Evolutionary conservation across 37 sponge, comb jelly and placozoan genomes (phyloP).

Genomic region (Ianthella basta): DNA sequence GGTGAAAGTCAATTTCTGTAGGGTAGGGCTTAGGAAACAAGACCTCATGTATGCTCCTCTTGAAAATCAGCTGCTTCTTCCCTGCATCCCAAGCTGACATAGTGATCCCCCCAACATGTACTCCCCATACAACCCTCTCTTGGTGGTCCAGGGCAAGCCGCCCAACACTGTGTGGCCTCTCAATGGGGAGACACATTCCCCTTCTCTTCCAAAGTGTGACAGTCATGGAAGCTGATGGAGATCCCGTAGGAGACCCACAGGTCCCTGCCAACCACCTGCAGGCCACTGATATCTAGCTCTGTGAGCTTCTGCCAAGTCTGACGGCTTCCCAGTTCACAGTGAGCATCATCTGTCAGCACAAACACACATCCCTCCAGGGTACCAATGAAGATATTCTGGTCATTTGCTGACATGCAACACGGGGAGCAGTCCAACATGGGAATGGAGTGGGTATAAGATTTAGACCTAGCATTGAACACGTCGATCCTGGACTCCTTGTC

Average conservation of each 20-base stretch:
- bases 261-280: neutral
- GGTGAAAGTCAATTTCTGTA: neutral
- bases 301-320: constrained; percentile 24
- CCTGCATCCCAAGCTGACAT: neutral
- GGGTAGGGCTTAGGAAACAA: neutral
- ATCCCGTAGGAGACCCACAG: constrained; percentile 18
- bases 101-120: neutral
- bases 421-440: constrained; percentile 12
- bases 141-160: neutral
- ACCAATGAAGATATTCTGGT: neutral
- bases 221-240: neutral
- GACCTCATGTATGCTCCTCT: neutral
- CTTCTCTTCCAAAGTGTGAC: neutral
- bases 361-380: constrained; percentile 27
- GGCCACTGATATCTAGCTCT: neutral
- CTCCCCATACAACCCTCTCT: constrained; percentile 15
- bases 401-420: neutral
- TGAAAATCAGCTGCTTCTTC: neutral
- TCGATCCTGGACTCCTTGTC: neutral
- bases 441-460: neutral
- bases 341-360: neutral
- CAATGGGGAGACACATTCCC: neutral
- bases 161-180: neutral
- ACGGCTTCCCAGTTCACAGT: neutral
- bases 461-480: constrained; percentile 3